Evolutionary conservation across 2,888 invertebrate genomes (phyloP).

Genomic region (Allolobophora icterica): DNA sequence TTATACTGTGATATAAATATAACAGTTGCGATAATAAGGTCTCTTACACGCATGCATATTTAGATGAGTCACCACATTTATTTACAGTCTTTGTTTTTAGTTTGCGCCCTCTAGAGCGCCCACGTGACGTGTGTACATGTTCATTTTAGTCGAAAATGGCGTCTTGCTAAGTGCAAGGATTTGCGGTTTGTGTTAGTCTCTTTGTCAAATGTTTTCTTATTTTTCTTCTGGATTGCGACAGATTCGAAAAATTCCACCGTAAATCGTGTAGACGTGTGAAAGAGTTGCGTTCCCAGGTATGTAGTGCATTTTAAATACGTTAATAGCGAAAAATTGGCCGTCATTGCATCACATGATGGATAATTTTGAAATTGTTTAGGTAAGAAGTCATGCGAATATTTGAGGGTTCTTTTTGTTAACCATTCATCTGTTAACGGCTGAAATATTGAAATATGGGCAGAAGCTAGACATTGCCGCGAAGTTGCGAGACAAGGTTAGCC

Average conservation of each 20-base stretch:
- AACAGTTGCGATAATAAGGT: too few relatives aligned
- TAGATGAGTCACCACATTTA: neutral
- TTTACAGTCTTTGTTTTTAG: neutral
- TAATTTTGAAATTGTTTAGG: neutral
- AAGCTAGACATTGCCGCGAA: neutral
- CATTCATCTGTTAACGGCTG: neutral
- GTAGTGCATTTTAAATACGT: neutral
- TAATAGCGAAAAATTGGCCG: neutral
- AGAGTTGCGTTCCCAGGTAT: slow-evolving; percentile 14
- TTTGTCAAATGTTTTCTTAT: slow-evolving; percentile 22
- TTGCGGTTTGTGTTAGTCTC: neutral
- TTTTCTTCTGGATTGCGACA: slow-evolving; percentile 25
- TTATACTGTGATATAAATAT: too few relatives aligned
- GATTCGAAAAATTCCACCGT: slow-evolving; percentile 23
- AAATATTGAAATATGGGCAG: neutral
- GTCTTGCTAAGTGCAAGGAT: neutral
- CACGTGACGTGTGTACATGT: slow-evolving; percentile 4
- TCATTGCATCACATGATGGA: slow-evolving; percentile 17
- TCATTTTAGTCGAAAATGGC: slow-evolving; percentile 18
- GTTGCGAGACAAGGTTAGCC: neutral
- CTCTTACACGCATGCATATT: too few relatives aligned
- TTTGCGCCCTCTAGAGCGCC: neutral
- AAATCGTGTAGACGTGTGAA: neutral
- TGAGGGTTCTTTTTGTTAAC: neutral
- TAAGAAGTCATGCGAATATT: neutral